These are phyloP conservation scores for Austrofundulus limnaeus DNA, from an alignment of 2,113 vertebrate species.

Conservation along the genomic window DNA sequence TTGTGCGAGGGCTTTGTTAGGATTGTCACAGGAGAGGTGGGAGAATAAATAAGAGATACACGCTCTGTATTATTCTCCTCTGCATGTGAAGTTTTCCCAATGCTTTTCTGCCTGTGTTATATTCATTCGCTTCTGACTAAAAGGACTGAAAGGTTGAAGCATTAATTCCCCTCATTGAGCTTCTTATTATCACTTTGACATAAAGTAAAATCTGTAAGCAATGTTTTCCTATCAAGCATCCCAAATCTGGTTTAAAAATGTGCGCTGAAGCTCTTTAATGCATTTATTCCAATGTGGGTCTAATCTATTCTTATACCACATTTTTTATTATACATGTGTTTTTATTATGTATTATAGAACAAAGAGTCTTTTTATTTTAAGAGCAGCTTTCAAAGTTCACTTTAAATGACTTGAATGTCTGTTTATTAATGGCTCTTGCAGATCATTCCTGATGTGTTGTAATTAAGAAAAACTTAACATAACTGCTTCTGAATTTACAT, in stretches of 20 bases:
- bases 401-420: not conserved
- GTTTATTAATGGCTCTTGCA: not conserved
- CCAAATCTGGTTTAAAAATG: not conserved
- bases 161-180: not conserved
- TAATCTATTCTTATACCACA: not conserved
- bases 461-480: not conserved
- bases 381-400: not conserved
- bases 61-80: slow-evolving; percentile 12
- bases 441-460: not conserved
- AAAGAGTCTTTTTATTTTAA: not conserved
- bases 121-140: not conserved
- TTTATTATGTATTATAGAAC: slow-evolving; percentile 2
- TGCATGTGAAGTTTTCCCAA: slow-evolving; percentile 27
- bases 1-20: slow-evolving; percentile 59
- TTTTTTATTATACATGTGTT: slow-evolving; percentile 9
- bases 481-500: not conserved
- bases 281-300: not conserved
- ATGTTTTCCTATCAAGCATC: not conserved
- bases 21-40: slow-evolving; percentile 37
- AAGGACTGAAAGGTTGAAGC: not conserved
- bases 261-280: not conserved
- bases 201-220: not conserved
- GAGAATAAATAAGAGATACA: slow-evolving; percentile 48
- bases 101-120: not conserved
- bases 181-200: slow-evolving; percentile 14